Conservation (phyloP, 2,797 vertebrate genomes). For the Otus scops region DNA sequence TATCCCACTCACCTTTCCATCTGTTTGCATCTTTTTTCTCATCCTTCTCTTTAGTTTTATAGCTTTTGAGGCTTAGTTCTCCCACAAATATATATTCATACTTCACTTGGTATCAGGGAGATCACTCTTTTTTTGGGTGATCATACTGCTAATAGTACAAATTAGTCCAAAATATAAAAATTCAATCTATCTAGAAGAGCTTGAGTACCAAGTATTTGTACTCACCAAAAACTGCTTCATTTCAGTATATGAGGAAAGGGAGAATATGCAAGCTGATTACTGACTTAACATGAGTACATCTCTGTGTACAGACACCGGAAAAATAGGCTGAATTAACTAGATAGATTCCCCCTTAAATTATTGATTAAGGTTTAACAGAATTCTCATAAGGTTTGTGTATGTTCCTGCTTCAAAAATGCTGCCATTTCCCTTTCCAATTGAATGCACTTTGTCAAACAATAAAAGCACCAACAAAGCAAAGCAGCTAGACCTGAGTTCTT, state of each 20-base stretch:
- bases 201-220: not conserved
- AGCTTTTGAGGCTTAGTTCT: not conserved
- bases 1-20: not conserved
- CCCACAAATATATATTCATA: not conserved
- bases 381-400: not conserved
- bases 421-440: not conserved
- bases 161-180: not conserved
- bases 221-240: not conserved
- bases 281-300: not conserved
- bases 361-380: not conserved
- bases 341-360: not conserved
- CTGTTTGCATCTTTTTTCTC: not conserved
- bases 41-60: not conserved
- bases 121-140: not conserved
- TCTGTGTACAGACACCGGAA: not conserved
- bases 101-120: not conserved
- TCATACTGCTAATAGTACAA: not conserved
- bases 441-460: not conserved
- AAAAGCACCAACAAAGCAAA: not conserved
- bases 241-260: not conserved
- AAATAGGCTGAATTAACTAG: not conserved
- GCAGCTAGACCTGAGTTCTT: not conserved
- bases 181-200: rapidly evolving
- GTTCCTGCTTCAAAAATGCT: not conserved
- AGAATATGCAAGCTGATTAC: not conserved